phyloP scores from a whole-genome alignment of 2,113 vertebrate species.

The Nipponia nippon region DNA sequence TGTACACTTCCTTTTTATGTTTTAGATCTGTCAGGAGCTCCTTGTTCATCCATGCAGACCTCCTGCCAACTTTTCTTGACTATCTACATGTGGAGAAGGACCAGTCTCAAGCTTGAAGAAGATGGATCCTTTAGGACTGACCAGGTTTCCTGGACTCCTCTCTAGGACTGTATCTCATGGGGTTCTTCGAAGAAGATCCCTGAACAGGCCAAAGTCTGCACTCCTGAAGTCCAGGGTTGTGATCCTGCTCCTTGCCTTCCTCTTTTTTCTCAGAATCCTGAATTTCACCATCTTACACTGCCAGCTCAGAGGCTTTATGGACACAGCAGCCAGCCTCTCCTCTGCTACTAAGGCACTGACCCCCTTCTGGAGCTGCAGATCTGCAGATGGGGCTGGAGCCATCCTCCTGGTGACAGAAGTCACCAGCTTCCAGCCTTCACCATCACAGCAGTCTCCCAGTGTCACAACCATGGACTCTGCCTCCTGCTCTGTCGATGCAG shows the following conservation, averaged over 20 bases:
- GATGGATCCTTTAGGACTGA: neutral
- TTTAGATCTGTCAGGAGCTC: neutral
- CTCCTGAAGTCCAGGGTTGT: neutral
- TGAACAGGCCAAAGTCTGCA: neutral
- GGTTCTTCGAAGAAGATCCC: neutral
- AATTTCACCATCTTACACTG: neutral
- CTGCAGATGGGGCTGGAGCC: neutral
- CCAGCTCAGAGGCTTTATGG: neutral
- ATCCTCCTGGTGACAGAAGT: neutral
- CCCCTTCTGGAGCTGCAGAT: neutral
- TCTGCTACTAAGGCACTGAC: neutral
- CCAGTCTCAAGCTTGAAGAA: neutral
- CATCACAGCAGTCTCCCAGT: neutral
- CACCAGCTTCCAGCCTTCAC: neutral
- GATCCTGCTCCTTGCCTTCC: neutral
- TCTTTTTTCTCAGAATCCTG: neutral
- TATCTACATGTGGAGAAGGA: neutral
- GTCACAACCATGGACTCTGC: neutral
- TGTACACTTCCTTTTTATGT: neutral
- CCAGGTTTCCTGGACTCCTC: neutral
- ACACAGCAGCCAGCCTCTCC: neutral
- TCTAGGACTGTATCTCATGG: neutral
- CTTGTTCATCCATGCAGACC: neutral
- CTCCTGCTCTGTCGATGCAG: accelerated
- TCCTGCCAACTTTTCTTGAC: neutral